Evolutionary conservation across 2,888 invertebrate species (phyloP), one percentile per base, ranked within the genome.

Genomic region (Acronicta leporina): DNA sequence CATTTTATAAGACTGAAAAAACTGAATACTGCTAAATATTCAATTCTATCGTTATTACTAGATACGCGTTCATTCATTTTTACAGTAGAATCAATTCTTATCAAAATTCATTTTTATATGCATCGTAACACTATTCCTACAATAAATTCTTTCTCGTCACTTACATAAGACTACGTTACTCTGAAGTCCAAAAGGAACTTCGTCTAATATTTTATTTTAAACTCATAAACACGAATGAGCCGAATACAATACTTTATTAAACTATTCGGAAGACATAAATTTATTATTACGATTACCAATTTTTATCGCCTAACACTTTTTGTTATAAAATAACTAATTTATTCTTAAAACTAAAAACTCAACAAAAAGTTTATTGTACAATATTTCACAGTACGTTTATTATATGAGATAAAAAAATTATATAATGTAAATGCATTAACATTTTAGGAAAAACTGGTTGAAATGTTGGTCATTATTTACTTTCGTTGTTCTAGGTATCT

Each of bases 251-350:
- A 87, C 76, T 83, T 90, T 88, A 86, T 87, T 85, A 87, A 75
- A 80, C 93, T 94, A 94, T 86, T 85, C 94, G 94, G 94, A 94
- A 94, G 94, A 94, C 94, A 87, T 88, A 92, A 89, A 91, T 94
- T 91, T 91, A 89, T 89, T 89, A 88, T 87, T 85, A 84, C 79
- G 81, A 80, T 46, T 82, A 81, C 80, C 68, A 75, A 81, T 79
- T 80, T 85, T 85, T 83, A 86, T 79, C 81, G 69, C 72, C 86
- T 87, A 79, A 67, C 65, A 75, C 78, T 79, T 80, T 78, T 80
- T 59, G 60, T 65, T 70, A 69, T n/a, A 58, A 66, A 67, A 66
- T 61, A 55, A 62, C 35, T 59, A 54, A 60, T 63, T 53, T 43
- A 61, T 50, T 59, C 44, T 68, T 74, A 27, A 3, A 51, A 67